Conservation (phyloP, 2,888 invertebrate species). For the Oscheius sp. region DNA sequence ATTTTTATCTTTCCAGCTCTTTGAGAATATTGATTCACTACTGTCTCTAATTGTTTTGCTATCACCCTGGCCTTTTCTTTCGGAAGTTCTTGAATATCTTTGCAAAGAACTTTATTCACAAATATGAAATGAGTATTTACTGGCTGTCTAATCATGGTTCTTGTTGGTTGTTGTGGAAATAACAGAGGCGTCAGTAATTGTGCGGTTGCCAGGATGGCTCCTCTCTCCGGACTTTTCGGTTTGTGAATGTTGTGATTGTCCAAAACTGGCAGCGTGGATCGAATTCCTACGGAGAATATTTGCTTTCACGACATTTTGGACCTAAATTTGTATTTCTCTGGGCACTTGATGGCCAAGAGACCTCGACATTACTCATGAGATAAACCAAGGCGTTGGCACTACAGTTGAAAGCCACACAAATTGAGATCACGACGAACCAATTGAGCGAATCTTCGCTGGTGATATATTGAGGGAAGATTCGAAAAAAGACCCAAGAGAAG, state of each 20-base stretch:
- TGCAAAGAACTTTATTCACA: no score
- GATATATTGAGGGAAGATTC: slow-evolving; percentile 42
- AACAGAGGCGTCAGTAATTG: not conserved
- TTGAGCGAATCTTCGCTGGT: slow-evolving; percentile 32
- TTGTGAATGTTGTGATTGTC: slow-evolving; percentile 1
- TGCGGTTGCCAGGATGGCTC: no score
- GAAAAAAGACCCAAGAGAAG: slow-evolving; percentile 49
- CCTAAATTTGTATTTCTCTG: slow-evolving; percentile 7
- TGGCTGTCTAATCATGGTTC: no score
- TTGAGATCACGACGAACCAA: slow-evolving; percentile 40
- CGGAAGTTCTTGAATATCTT: no score
- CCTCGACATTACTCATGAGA: slow-evolving; percentile 45
- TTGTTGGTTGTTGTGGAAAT: no score
- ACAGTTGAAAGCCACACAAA: slow-evolving; percentile 45
- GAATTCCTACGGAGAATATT: not conserved
- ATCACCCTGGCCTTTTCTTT: no score
- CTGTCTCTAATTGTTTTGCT: no score
- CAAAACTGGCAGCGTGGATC: not conserved
- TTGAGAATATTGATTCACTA: not conserved
- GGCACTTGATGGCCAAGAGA: not conserved
- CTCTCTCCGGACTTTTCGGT: not conserved
- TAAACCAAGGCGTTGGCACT: slow-evolving; percentile 48
- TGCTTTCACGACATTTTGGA: slow-evolving; percentile 5
- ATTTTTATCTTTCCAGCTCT: no score
- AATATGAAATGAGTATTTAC: no score